Percentiles rank a stretch among this genome's conserved stretches.
These are phyloP conservation scores for Oncorhynchus kisutch DNA, from an alignment of 2,113 vertebrate species.

Conservation along the genomic window DNA sequence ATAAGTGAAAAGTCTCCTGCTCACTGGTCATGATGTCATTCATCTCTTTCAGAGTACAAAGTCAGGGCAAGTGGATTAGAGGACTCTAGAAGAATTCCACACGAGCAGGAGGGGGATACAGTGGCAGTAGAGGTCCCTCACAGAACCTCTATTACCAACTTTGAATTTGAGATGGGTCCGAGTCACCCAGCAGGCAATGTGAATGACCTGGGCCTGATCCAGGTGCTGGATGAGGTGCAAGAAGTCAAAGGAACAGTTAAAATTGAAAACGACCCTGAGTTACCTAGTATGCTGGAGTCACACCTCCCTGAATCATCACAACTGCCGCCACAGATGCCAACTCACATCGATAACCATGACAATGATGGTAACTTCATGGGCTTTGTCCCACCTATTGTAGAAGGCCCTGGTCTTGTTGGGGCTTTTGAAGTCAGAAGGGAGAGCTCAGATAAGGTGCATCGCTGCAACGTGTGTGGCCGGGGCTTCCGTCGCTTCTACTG, in stretches of 20 bases:
- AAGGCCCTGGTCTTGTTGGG: background rate
- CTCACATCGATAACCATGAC: constrained; percentile 11
- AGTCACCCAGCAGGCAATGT: constrained; percentile 42
- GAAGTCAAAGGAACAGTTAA: constrained; percentile 49
- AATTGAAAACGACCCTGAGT: constrained; percentile 47
- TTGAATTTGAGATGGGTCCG: constrained; percentile 54
- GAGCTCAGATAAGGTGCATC: constrained; percentile 47
- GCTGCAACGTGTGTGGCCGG: constrained; percentile 55
- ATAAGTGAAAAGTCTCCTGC: background rate
- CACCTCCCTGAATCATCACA: background rate
- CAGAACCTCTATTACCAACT: constrained; percentile 29
- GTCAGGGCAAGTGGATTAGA: constrained; percentile 8
- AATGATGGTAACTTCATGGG: constrained; percentile 5
- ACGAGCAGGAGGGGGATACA: constrained; percentile 11
- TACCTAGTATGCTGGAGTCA: constrained; percentile 16
- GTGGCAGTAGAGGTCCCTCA: constrained; percentile 1
- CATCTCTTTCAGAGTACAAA: constrained; percentile 41
- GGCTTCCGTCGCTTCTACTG: constrained; percentile 62
- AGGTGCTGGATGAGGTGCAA: constrained; percentile 45
- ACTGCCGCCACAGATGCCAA: constrained; percentile 15
- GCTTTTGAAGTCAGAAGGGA: constrained; percentile 1
- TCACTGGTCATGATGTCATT: background rate
- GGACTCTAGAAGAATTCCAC: constrained; percentile 22
- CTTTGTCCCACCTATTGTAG: constrained; percentile 20
- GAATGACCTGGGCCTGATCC: constrained; percentile 52